These are phyloP conservation scores for Tenthredo distinguenda DNA, from an alignment of 2,888 invertebrate genomes.

Conservation along the genomic window DNA sequence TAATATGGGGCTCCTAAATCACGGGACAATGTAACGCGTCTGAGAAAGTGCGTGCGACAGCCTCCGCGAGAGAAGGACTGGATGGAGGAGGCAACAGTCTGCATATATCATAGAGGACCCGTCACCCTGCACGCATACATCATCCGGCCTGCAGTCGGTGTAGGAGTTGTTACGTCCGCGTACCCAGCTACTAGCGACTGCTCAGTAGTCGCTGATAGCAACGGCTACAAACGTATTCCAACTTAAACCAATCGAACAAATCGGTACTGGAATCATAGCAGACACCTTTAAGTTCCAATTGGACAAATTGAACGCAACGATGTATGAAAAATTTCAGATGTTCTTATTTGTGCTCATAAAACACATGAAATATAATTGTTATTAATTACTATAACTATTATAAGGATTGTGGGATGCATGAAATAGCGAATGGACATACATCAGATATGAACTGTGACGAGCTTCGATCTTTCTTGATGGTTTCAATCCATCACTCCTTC, in stretches of 20 bases:
- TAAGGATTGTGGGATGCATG: neutral
- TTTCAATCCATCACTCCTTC: constrained; percentile 35
- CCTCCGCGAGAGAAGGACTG: constrained; percentile 48
- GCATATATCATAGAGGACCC: constrained; percentile 53
- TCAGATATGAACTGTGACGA: neutral
- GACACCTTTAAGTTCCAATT: neutral
- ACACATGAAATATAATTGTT: neutral
- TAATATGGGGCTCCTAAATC: constrained; percentile 49
- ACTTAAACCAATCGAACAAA: neutral
- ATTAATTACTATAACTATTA: neutral
- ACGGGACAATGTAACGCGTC: constrained; percentile 48
- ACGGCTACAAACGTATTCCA: constrained; percentile 18
- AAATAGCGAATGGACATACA: neutral
- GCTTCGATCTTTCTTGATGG: neutral
- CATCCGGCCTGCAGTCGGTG: constrained; percentile 49
- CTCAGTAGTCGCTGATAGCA: constrained; percentile 30
- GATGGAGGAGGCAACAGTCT: constrained; percentile 42
- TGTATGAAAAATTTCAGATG: neutral
- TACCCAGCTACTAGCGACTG: constrained; percentile 46
- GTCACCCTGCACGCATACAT: constrained; percentile 52
- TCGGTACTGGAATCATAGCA: neutral
- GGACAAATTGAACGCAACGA: neutral
- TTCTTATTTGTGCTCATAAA: neutral
- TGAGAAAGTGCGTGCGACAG: constrained; percentile 52
- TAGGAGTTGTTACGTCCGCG: constrained; percentile 52